Evolutionary conservation across 1,140 invertebrate genomes (phyloP).

Genomic region (Drosophila ambigua): DNA sequence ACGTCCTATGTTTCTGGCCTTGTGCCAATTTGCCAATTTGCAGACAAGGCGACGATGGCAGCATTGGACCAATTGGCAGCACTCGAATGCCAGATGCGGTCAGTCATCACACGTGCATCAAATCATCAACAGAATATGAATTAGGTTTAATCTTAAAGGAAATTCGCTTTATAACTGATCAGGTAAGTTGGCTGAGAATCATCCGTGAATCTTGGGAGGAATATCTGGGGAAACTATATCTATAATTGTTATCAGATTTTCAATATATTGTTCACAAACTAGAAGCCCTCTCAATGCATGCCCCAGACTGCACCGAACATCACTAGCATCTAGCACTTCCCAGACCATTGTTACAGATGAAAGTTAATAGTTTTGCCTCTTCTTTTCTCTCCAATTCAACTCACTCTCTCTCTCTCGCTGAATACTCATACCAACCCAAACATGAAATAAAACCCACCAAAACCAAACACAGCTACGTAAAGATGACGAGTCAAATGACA

Average conservation of each 20-base stretch:
- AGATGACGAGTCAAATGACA: constrained; percentile 94
- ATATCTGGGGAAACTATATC: too few relatives aligned
- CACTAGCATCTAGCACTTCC: constrained; percentile 5
- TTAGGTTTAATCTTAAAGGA: constrained; percentile 97
- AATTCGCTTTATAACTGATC: constrained; percentile 92
- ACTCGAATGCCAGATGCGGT: constrained; percentile 86
- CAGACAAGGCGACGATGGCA: constrained; percentile 84
- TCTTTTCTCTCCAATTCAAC: constrained; percentile 58
- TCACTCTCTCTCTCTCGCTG: constrained; percentile 21
- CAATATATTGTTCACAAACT: too few relatives aligned
- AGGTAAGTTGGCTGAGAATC: constrained; percentile 83
- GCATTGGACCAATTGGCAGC: constrained; percentile 85
- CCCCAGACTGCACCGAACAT: too few relatives aligned
- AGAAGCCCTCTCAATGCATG: too few relatives aligned
- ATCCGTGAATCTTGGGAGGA: too few relatives aligned
- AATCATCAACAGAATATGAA: constrained; percentile 92
- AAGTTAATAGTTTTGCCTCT: constrained; percentile 24
- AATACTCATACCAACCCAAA: constrained; percentile 7
- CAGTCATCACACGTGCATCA: constrained; percentile 87
- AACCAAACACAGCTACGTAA: constrained; percentile 88
- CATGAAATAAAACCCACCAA: constrained; percentile 11
- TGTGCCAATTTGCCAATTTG: constrained; percentile 16
- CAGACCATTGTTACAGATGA: constrained; percentile 3
- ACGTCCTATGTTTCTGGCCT: constrained; percentile 30
- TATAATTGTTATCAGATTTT: too few relatives aligned